Conservation (phyloP, 2,888 invertebrate species). For the Netelia melanura region DNA sequence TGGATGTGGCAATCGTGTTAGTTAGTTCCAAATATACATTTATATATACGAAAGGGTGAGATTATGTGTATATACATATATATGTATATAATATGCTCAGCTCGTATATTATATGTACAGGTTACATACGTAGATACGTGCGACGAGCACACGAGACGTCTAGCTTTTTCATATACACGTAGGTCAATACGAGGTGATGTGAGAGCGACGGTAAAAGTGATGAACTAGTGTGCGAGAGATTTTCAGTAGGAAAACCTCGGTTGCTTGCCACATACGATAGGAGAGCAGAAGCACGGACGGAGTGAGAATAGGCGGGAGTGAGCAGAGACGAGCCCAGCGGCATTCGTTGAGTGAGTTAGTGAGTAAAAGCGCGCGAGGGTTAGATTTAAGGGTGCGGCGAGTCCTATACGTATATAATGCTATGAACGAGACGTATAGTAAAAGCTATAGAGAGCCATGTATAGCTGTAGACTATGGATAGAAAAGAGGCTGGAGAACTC, state of each 20-base stretch:
- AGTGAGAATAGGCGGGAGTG: slow-evolving; percentile 46
- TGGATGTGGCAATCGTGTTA: slow-evolving; percentile 63
- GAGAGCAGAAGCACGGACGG: slow-evolving; percentile 9
- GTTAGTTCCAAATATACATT: background rate
- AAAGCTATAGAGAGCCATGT: slow-evolving; percentile 33
- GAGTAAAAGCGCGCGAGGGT: slow-evolving; percentile 70
- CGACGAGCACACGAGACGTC: background rate
- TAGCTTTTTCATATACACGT: background rate
- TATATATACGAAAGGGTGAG: background rate
- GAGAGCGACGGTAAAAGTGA: slow-evolving; percentile 42
- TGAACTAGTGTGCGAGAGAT: slow-evolving; percentile 53
- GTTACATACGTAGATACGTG: background rate
- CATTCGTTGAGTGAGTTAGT: slow-evolving; percentile 71
- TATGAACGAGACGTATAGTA: slow-evolving; percentile 40
- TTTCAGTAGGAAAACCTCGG: slow-evolving; percentile 59
- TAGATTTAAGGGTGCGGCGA: slow-evolving; percentile 79
- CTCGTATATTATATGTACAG: background rate
- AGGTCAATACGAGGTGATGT: slow-evolving; percentile 27
- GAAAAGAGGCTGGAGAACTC: slow-evolving; percentile 76
- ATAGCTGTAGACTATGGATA: slow-evolving; percentile 37
- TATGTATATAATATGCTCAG: background rate
- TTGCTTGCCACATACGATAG: slow-evolving; percentile 50
- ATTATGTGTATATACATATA: background rate
- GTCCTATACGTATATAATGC: slow-evolving; percentile 33
- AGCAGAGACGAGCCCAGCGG: slow-evolving; percentile 56